Evolutionary conservation across 2,888 invertebrate genomes (phyloP), one percentile per base, ranked within the genome.

Genomic region (Hoplodrina blanda): DNA sequence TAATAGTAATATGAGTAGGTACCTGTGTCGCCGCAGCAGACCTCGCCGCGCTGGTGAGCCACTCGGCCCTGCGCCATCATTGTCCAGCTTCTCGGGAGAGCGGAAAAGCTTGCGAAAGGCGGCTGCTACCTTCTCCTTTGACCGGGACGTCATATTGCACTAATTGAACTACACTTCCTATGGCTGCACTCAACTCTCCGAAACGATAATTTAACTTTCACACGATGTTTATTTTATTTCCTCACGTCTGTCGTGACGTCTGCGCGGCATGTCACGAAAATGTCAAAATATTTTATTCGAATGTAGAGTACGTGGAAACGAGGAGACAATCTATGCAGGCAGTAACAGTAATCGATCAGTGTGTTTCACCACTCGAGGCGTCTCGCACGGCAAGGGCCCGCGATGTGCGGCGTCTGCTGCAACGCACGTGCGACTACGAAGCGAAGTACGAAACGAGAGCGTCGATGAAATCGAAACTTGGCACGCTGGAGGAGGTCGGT

Each of bases 91-190:
- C 88, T 97, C 97, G 20, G 97, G 96, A 59, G 97, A 97, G 82
- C 97, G 97, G 91, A 98, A 98, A 82, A 98, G 95, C 94, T 98
- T 98, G 84, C 97, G 96, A 93, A 98, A 97, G 62, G 98, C 98
- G 37, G 98, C 97, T 41, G 98, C 97, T 76, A 98, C 97, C 96
- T 98, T 98, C 90, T 98, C 98, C 92, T 98, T 98, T 46, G 98
- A 97, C 82, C 98, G 97, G 82, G 98, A 97, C 87, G 97, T 97
- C 98, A 98, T 98, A 87, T 92, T 95, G 85, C 91, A 92, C 92
- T 89, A 83, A 86, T 86, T 83, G 83, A 86, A 83, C 65, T 74
- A 79, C 87, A 90, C 89, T 90, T 86, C 85, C 78, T 87, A 83
- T 75, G 55, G 80, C 85, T 85, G 81, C 89, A 93, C 90, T 89